A percentile compares a stretch with the other conserved stretches of the same genome.
phyloP scores from a whole-genome alignment of 2,888 invertebrate genomes.

The Drosophila rellima region DNA sequence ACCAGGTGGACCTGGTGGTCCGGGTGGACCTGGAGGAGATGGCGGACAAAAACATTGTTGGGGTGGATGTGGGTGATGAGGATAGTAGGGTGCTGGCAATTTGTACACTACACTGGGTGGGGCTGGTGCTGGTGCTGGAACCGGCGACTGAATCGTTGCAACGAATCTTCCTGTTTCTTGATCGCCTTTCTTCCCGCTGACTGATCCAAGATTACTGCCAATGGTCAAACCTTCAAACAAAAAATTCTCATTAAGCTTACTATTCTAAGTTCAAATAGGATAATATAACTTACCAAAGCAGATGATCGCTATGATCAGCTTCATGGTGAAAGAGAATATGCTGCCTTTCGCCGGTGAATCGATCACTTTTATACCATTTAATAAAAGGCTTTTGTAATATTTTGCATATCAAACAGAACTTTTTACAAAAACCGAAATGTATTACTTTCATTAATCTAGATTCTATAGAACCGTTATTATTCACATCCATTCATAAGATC shows the following conservation, averaged over 20 bases:
- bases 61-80: constrained; percentile 29
- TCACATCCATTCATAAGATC: constrained; percentile 21
- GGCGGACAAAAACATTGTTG: constrained; percentile 54
- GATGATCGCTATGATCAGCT: constrained; percentile 49
- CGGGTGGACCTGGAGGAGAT: constrained; percentile 49
- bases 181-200: constrained; percentile 18
- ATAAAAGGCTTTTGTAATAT: background rate
- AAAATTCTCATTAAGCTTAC: background rate
- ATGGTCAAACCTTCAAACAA: constrained; percentile 14
- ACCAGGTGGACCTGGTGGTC: constrained; percentile 43
- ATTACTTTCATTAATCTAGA: constrained; percentile 48
- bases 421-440: background rate
- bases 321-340: constrained; percentile 60
- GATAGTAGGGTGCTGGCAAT: constrained; percentile 48
- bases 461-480: constrained; percentile 53
- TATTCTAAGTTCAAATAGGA: background rate
- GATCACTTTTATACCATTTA: constrained; percentile 62
- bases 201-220: constrained; percentile 7
- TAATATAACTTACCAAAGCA: constrained; percentile 53
- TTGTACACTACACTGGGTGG: constrained; percentile 51
- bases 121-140: constrained; percentile 37
- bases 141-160: constrained; percentile 37
- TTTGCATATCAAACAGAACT: constrained; percentile 18
- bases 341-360: constrained; percentile 34
- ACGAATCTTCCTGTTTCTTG: constrained; percentile 54